Conservation (phyloP, 2,797 vertebrate genomes). For the Hippoglossus hippoglossus region DNA sequence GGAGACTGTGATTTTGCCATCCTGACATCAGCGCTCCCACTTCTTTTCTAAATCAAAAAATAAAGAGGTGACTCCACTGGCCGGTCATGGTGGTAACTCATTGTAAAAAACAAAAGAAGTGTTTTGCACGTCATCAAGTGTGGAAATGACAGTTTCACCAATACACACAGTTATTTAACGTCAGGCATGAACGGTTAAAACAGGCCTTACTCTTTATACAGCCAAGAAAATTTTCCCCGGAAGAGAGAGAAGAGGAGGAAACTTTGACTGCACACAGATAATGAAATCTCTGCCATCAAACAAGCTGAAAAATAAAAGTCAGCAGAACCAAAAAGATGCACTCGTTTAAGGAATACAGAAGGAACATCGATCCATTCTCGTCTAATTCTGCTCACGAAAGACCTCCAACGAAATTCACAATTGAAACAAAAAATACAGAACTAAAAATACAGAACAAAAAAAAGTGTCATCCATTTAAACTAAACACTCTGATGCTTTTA, state of each 20-base stretch:
- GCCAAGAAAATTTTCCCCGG: constrained; percentile 25
- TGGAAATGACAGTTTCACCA: constrained; percentile 28
- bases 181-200: constrained; percentile 28
- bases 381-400: constrained; percentile 4
- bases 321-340: constrained; percentile 21
- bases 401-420: constrained; percentile 12
- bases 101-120: not conserved
- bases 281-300: constrained; percentile 19
- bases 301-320: constrained; percentile 24
- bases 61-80: not conserved
- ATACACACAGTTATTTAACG: constrained; percentile 25
- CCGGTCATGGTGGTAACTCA: not conserved
- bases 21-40: not conserved
- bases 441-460: not conserved
- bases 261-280: constrained; percentile 28
- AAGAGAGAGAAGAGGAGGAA: constrained; percentile 15
- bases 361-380: constrained; percentile 12
- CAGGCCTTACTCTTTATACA: not conserved
- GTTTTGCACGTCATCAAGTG: constrained; percentile 23
- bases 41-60: constrained; percentile 3
- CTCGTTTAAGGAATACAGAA: constrained; percentile 26
- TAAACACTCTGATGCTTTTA: not conserved
- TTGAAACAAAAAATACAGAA: not conserved
- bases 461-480: not conserved
- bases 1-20: not conserved